Evolutionary conservation across 2,113 vertebrate species (phyloP).

Genomic region (Rallus limicola): DNA sequence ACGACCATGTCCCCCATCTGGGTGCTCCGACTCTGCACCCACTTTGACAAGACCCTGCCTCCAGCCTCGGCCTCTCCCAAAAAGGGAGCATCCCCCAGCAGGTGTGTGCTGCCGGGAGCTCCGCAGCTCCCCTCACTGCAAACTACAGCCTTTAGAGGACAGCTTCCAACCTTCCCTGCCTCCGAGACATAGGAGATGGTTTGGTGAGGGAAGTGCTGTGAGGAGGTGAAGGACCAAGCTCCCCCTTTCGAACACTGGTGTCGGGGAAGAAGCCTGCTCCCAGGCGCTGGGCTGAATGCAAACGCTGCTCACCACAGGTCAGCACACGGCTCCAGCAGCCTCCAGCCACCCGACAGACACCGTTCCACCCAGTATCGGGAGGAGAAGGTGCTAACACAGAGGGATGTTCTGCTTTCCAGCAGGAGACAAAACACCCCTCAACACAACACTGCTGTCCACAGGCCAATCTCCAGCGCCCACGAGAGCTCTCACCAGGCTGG

Average conservation of each 20-base stretch:
- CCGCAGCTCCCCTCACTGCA: neutral
- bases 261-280: neutral
- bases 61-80: neutral
- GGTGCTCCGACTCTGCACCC: neutral
- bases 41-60: neutral
- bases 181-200: neutral
- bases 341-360: neutral
- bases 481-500: neutral
- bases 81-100: neutral
- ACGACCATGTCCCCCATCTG: neutral
- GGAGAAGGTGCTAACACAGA: neutral
- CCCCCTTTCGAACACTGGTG: neutral
- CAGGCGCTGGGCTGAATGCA: neutral
- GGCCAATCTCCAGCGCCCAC: neutral
- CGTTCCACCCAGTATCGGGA: rapidly evolving
- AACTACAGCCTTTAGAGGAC: neutral
- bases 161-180: neutral
- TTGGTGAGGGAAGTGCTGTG: neutral
- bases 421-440: neutral
- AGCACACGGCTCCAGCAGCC: neutral
- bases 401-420: neutral
- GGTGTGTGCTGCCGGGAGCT: neutral
- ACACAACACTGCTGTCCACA: neutral
- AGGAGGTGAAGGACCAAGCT: neutral
- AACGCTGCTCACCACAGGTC: neutral